Evolutionary conservation across 2,888 invertebrate species (phyloP), one percentile per base, ranked within the genome.

Genomic region (Serripes groenlandicus): DNA sequence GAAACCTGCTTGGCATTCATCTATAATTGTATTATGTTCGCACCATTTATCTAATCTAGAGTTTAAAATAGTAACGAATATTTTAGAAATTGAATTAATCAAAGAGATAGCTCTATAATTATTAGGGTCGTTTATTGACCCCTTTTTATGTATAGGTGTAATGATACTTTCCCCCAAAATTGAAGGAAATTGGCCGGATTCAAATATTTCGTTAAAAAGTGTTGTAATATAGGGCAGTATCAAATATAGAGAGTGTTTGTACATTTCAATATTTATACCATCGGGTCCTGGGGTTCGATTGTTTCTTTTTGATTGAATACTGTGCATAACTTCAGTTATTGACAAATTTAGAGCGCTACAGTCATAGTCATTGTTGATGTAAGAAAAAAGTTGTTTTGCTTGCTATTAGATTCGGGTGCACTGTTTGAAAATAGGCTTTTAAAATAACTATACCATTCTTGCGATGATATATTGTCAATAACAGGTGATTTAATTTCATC

Each of bases 1-100:
- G 30, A 81, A 81, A 23, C 76, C 81, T n/a, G 77, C 62, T 30
- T 81, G 77, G 0, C 42, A 58, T 52, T 82, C 82, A 32, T 75
- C 64, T 42, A 78, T 78, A 18, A 75, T 58, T 58, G 37, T 54
- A 54, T 78, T 70, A n/a, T 21, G 35, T 37, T 70, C 68, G 52
- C 56, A 69, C 78, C 78, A 78, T n/a, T 9, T 32, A 23, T 28
- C 34, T 3, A 81, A 49, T 49, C 70, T 34, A n/a, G 23, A 69
- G n/a, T 32, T 73, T 9, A 69, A 52, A n/a, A 75, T 30, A 9
- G 30, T 34, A 4, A 71, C 30, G 26, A 77, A 73, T 34, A 81
- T 68, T 42, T 77, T 78, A 52, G 70, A 78, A 23, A 81, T 37
- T 54, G 54, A 42, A 21, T 72, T 68, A 32, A 42, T 62, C 7